phyloP scores from a whole-genome alignment of 1,140 invertebrate genomes.

The Palaemon carinicauda region DNA sequence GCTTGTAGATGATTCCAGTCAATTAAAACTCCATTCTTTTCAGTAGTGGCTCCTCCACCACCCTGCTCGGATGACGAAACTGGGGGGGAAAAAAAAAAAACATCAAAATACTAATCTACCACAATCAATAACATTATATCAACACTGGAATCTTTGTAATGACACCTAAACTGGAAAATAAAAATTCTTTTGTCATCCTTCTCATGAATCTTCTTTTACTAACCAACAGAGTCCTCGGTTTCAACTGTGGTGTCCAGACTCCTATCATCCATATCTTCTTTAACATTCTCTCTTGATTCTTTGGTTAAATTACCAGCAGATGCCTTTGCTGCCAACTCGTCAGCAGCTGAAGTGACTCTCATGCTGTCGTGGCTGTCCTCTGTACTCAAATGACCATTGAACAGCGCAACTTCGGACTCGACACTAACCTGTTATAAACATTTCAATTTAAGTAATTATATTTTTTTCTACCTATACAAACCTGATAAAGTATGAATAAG shows the following conservation, averaged over 20 bases:
- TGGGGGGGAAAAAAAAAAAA: neutral
- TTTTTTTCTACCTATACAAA: no score
- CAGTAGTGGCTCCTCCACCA: neutral
- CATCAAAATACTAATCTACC: neutral
- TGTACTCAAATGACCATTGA: conserved; percentile 48
- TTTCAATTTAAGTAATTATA: no score
- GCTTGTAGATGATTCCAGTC: conserved; percentile 56
- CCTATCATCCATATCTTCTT: neutral
- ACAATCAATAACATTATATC: neutral
- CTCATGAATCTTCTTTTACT: neutral
- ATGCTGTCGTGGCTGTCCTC: conserved; percentile 52
- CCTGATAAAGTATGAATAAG: no score
- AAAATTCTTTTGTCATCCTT: neutral
- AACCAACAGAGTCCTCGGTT: conserved; percentile 47
- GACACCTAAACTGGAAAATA: no score
- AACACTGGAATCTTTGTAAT: no score
- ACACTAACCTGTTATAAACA: conserved; percentile 40
- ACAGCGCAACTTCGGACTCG: conserved; percentile 31
- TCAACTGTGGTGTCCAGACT: conserved; percentile 2
- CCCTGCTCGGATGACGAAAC: conserved; percentile 55
- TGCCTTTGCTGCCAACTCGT: conserved; percentile 29
- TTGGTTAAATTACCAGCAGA: conserved; percentile 5
- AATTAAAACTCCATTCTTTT: conserved; percentile 40
- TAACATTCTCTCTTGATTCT: neutral
- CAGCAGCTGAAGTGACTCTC: conserved; percentile 52